Conservation (phyloP, 2,797 vertebrate genomes). For the Enteromius unitaeniatus region DNA sequence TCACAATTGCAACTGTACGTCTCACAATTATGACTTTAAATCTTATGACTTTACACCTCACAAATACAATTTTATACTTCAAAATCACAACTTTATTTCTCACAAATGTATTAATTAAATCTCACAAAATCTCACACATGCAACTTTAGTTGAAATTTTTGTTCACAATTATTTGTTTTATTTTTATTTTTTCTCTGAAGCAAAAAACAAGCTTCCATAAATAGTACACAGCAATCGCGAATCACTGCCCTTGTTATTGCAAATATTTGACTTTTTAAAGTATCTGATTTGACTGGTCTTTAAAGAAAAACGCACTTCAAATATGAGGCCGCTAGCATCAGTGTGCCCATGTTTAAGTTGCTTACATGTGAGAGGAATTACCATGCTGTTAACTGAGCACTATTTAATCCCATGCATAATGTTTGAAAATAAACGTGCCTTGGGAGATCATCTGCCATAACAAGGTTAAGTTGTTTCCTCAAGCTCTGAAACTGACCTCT, state of each 20-base stretch:
- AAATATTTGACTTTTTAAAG: neutral
- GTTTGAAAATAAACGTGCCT: slow-evolving; percentile 23
- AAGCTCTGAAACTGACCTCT: slow-evolving; percentile 80
- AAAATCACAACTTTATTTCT: neutral
- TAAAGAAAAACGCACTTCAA: neutral
- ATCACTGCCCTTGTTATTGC: neutral
- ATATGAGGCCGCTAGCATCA: neutral
- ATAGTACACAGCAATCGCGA: neutral
- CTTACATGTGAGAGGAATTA: neutral
- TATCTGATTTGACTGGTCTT: neutral
- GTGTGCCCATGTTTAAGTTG: slow-evolving; percentile 2
- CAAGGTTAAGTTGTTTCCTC: neutral
- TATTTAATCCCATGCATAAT: slow-evolving; percentile 10
- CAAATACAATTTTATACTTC: neutral
- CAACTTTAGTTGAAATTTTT: neutral
- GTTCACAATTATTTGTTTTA: neutral
- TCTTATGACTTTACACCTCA: neutral
- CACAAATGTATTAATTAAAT: neutral
- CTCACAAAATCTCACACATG: neutral
- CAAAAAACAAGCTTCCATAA: slow-evolving; percentile 29
- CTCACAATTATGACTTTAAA: neutral
- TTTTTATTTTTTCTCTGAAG: neutral
- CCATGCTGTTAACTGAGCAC: slow-evolving; percentile 7
- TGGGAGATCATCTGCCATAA: slow-evolving; percentile 16
- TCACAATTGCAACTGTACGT: neutral